Percentiles rank a stretch among this genome's conserved stretches.
phyloP scores from a whole-genome alignment of 2,797 vertebrate species.

The Myiothlypis chrysogaster region DNA sequence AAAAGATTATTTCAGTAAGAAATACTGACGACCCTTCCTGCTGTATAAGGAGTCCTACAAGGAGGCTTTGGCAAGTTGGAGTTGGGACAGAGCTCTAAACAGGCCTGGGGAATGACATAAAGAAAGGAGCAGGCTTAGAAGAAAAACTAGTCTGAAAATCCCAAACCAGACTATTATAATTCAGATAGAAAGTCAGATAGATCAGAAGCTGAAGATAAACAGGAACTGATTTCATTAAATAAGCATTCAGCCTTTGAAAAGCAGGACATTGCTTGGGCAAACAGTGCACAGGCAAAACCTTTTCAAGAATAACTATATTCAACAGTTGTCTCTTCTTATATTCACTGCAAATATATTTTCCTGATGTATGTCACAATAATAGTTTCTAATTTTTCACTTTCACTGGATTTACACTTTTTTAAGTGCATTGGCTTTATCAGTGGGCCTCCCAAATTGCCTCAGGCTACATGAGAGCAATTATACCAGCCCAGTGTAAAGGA shows the following conservation, averaged over 20 bases:
- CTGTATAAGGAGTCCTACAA: background rate
- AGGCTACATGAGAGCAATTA: background rate
- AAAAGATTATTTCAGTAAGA: background rate
- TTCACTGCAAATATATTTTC: constrained; percentile 7
- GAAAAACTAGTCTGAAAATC: background rate
- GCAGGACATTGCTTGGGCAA: background rate
- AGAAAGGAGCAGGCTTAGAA: background rate
- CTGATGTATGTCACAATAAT: constrained; percentile 10
- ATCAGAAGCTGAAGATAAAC: constrained; percentile 25
- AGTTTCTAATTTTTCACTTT: constrained; percentile 6
- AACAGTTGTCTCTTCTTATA: constrained; percentile 22
- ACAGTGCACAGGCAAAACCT: background rate
- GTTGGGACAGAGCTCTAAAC: background rate
- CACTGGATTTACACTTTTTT: background rate
- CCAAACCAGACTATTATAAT: background rate
- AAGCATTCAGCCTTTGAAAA: background rate
- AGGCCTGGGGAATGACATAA: background rate
- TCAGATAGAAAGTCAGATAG: background rate
- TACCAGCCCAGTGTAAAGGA: background rate
- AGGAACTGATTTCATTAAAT: constrained; percentile 38
- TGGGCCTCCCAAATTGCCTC: background rate
- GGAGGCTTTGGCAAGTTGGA: background rate
- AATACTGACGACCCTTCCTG: background rate
- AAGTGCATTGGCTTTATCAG: background rate
- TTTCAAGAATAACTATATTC: background rate